These are phyloP conservation scores for Tetranychus piercei DNA, from an alignment of 2,888 invertebrate species.

Conservation along the genomic window DNA sequence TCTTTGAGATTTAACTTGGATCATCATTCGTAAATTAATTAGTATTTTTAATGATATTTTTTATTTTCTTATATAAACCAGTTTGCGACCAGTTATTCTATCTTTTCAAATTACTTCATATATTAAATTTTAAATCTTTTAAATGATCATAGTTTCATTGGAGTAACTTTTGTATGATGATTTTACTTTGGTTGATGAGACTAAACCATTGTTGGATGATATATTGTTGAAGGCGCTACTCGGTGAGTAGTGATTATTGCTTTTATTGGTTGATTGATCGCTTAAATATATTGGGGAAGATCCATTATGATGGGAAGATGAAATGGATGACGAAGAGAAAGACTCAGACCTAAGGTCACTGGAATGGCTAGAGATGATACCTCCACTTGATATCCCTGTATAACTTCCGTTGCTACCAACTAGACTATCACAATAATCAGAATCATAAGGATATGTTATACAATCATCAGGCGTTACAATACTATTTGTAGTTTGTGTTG, in stretches of 20 bases:
- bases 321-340: neutral
- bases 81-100: no score
- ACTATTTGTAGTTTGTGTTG: constrained; percentile 22
- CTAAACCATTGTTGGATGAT: neutral
- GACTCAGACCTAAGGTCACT: neutral
- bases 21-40: no score
- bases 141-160: neutral
- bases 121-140: neutral
- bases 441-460: constrained; percentile 8
- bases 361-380: neutral
- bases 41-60: no score
- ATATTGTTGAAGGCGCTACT: neutral
- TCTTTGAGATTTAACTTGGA: no score
- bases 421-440: neutral
- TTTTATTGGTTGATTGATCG: neutral
- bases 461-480: constrained; percentile 15
- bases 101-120: no score
- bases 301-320: neutral
- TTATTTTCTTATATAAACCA: no score
- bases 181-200: neutral
- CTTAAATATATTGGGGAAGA: neutral
- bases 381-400: neutral
- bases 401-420: neutral
- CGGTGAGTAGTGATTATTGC: neutral
- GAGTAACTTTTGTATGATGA: neutral